Conservation (phyloP, 2,113 vertebrate genomes). For the Chelonoidis abingdonii region DNA sequence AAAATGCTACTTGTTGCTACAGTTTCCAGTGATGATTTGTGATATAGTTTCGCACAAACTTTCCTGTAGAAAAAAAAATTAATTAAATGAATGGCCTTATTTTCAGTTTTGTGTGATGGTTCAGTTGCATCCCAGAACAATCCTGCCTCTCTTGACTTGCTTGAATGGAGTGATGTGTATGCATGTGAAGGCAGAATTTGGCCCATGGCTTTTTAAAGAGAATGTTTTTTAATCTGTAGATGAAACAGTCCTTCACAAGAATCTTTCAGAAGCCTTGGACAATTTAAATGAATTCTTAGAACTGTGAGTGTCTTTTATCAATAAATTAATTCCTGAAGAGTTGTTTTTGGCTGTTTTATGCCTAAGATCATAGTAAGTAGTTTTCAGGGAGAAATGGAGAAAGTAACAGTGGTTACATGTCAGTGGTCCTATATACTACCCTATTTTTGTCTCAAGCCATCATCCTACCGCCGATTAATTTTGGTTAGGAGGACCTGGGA, state of each 20-base stretch:
- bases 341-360: neutral
- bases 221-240: neutral
- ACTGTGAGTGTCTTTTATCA: neutral
- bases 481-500: neutral
- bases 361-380: neutral
- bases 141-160: neutral
- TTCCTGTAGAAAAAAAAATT: accelerated
- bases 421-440: neutral
- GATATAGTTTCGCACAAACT: neutral
- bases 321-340: neutral
- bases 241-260: conserved; percentile 11
- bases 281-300: conserved; percentile 7
- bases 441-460: neutral
- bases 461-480: neutral
- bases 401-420: neutral
- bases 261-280: neutral
- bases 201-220: neutral
- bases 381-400: neutral
- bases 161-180: neutral
- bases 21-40: neutral
- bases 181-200: neutral
- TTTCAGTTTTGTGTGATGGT: neutral
- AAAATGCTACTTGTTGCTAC: neutral
- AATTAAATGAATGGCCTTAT: neutral
- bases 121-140: neutral